Base-by-base conservation (phyloP, 2,888 invertebrate species). In the Arenicola marina region DNA sequence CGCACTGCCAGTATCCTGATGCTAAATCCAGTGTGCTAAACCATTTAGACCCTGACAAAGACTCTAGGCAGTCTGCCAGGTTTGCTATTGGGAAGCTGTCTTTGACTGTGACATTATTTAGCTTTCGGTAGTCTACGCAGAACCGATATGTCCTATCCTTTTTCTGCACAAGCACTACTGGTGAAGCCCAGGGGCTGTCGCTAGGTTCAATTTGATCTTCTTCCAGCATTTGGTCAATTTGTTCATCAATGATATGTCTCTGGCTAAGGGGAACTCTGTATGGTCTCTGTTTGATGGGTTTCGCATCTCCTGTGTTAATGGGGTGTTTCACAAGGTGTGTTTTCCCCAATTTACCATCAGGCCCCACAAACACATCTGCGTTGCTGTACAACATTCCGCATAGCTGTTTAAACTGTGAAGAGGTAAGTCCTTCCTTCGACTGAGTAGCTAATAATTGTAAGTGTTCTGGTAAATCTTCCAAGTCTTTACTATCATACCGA, bases 1-100 rank as follows among this genome's bases (percentile, higher is more conserved):
- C 67, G 1, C 74, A 65, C 48, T 75, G 75, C 70, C 69, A 73
- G 56, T 73, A 73, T 7, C 71, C 71, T 11, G 53, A 45, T 11
- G 48, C 61, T 18, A 71, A 53, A 57, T 75, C 73, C 7, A 73
- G 56, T 1, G 59, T 59, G 21, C 55, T 59, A 45, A 72, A 74
- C 61, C 58, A 70, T 15, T 55, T 15, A 1, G 65, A 59, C 1
- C 73, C 73, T 11, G 66, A 21, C 24, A 73, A 51, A 7, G 59
- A 38, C 45, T 67, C 70, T 1, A 75, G 46, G 28, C 58, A 54
- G 2, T 59, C 56, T 2, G 60, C 57, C 15, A 70, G 60, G 21
- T 43, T 54, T 4, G 71, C 68, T 4, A 71, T 29, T 1, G 65
- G 69, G 38, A 65, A 65, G 1, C 63, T 57, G 55, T 71, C 70